Conservation (phyloP, 1,140 invertebrate species). For the Dryas iulia region DNA sequence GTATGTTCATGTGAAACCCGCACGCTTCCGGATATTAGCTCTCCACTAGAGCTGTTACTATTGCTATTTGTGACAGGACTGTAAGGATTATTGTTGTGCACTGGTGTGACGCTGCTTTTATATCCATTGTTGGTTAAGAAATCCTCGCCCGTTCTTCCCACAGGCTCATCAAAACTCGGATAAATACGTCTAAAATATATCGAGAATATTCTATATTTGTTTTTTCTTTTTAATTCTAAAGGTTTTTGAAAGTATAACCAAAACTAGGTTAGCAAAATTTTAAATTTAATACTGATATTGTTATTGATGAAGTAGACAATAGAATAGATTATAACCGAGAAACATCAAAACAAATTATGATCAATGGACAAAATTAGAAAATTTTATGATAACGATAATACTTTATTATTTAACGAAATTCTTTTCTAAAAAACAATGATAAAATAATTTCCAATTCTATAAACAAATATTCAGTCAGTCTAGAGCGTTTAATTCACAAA, state of each 20-base stretch:
- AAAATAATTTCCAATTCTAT: too few species aligned
- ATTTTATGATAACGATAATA: too few species aligned
- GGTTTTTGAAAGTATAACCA: too few species aligned
- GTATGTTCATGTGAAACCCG: constrained; percentile 85
- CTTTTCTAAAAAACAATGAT: too few species aligned
- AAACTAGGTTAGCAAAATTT: too few species aligned
- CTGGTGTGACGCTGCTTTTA: constrained; percentile 56
- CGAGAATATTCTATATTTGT: background rate
- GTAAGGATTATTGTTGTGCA: constrained; percentile 68
- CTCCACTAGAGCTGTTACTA: constrained; percentile 78
- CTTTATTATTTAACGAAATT: too few species aligned
- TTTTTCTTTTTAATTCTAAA: too few species aligned
- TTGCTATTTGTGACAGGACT: constrained; percentile 74
- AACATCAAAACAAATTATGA: too few species aligned
- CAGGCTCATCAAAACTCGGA: constrained; percentile 64
- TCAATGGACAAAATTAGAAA: too few species aligned
- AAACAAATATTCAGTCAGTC: too few species aligned
- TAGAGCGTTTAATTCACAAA: too few species aligned
- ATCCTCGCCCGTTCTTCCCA: constrained; percentile 54
- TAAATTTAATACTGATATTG: background rate
- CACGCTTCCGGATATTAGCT: constrained; percentile 77
- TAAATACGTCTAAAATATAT: constrained; percentile 62
- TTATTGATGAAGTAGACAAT: background rate
- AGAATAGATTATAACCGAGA: too few species aligned
- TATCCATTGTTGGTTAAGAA: constrained; percentile 69